phyloP scores from a whole-genome alignment of 2,888 invertebrate species.

The Rhodophaea formosa region DNA sequence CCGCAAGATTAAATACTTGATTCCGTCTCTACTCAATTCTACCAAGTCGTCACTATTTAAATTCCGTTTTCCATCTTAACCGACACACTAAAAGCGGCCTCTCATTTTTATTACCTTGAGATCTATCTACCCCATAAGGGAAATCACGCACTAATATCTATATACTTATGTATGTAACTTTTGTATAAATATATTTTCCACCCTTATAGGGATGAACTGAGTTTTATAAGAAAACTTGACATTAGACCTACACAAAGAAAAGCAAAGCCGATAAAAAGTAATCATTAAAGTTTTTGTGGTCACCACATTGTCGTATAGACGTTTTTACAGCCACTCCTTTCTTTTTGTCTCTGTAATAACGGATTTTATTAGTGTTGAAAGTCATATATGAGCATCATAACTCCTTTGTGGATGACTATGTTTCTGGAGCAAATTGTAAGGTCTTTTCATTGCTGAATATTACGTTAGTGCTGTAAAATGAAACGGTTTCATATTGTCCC shows the following conservation, averaged over 20 bases:
- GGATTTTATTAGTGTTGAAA: conserved; percentile 38
- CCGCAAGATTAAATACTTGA: too few relatives aligned
- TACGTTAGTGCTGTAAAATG: conserved; percentile 5
- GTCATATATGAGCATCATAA: conserved; percentile 27
- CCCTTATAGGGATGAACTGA: not conserved
- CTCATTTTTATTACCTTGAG: too few relatives aligned
- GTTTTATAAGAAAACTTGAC: conserved; percentile 5
- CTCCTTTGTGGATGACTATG: conserved; percentile 20
- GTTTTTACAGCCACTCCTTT: conserved; percentile 42
- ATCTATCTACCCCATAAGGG: too few relatives aligned
- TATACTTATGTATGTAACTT: too few relatives aligned
- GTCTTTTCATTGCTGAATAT: conserved; percentile 5
- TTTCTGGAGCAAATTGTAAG: conserved; percentile 12
- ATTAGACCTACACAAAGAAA: conserved; percentile 51
- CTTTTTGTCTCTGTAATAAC: conserved; percentile 39
- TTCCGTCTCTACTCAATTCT: too few relatives aligned
- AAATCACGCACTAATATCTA: too few relatives aligned
- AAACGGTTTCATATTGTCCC: not conserved
- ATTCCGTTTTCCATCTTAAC: too few relatives aligned
- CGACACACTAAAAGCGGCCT: too few relatives aligned
- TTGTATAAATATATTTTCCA: too few relatives aligned
- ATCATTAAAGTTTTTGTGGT: conserved; percentile 65
- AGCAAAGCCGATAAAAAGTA: conserved; percentile 66
- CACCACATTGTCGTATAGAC: conserved; percentile 50
- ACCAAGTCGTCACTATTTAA: too few relatives aligned